These are phyloP conservation scores for Gymnoscopelus braueri DNA, from an alignment of 2,797 vertebrate genomes.

Conservation along the genomic window DNA sequence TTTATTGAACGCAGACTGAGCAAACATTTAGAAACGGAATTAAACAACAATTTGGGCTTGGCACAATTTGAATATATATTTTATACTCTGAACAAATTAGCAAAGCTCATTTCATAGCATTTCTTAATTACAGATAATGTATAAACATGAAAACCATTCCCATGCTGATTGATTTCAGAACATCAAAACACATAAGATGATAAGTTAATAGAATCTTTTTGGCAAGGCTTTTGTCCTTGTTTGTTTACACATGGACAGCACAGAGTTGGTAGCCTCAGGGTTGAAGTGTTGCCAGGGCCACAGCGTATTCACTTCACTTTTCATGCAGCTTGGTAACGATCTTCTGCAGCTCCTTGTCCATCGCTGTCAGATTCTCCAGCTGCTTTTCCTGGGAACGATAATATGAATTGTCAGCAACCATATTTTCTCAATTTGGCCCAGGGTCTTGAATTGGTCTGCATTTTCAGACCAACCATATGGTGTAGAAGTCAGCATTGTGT, in stretches of 20 bases:
- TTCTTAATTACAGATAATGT: slow-evolving; percentile 24
- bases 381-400: slow-evolving; percentile 84
- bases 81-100: slow-evolving; percentile 4
- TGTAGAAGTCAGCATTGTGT: background rate
- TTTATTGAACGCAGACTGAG: slow-evolving; percentile 90
- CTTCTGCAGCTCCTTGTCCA: slow-evolving; percentile 92
- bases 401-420: background rate
- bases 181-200: slow-evolving; percentile 77
- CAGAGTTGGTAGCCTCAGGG: slow-evolving; percentile 50
- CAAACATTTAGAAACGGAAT: slow-evolving; percentile 77
- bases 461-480: background rate
- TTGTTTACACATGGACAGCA: slow-evolving; percentile 64
- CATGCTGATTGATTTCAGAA: slow-evolving; percentile 84
- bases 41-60: slow-evolving; percentile 28
- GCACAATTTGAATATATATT: slow-evolving; percentile 17
- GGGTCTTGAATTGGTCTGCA: background rate
- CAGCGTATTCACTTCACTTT: slow-evolving; percentile 73
- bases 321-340: slow-evolving; percentile 88
- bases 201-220: slow-evolving; percentile 45
- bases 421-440: background rate
- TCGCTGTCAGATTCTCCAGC: slow-evolving; percentile 88
- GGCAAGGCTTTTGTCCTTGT: slow-evolving; percentile 55
- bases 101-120: slow-evolving; percentile 14
- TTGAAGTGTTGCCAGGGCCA: slow-evolving; percentile 5
- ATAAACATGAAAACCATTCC: slow-evolving; percentile 76